Conservation (phyloP, 2,888 invertebrate species). For the Himalopsyche japonica region DNA sequence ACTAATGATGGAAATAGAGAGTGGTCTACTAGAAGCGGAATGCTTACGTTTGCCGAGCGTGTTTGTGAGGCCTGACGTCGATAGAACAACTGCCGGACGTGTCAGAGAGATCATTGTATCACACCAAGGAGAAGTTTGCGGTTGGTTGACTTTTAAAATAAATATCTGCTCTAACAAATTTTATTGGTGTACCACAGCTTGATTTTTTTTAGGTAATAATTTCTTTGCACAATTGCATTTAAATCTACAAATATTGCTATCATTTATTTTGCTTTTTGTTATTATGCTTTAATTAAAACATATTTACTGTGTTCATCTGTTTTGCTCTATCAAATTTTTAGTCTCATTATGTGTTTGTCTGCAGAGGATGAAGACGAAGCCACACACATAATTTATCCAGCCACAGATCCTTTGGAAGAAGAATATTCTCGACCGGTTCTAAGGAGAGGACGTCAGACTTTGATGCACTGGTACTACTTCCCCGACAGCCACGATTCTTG, state of each 20-base stretch:
- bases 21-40: slow-evolving; percentile 80
- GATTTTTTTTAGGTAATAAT: no score
- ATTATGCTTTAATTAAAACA: no score
- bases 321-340: no score
- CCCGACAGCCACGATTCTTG: slow-evolving; percentile 93
- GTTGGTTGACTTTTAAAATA: slow-evolving; percentile 47
- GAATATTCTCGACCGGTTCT: slow-evolving; percentile 89
- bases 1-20: slow-evolving; percentile 89
- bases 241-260: no score
- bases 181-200: not conserved
- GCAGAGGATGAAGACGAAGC: slow-evolving; percentile 85
- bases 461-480: slow-evolving; percentile 95
- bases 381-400: slow-evolving; percentile 88
- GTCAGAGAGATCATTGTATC: slow-evolving; percentile 87
- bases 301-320: no score
- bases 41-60: slow-evolving; percentile 78
- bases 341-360: not conserved
- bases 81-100: slow-evolving; percentile 76
- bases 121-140: slow-evolving; percentile 78
- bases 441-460: slow-evolving; percentile 77
- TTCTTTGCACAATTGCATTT: no score
- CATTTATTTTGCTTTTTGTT: no score
- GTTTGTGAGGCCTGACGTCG: slow-evolving; percentile 82
- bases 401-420: slow-evolving; percentile 82
- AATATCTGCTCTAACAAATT: not conserved